Conservation (phyloP, 1,140 invertebrate species). For the Anoplolepis gracilipes region DNA sequence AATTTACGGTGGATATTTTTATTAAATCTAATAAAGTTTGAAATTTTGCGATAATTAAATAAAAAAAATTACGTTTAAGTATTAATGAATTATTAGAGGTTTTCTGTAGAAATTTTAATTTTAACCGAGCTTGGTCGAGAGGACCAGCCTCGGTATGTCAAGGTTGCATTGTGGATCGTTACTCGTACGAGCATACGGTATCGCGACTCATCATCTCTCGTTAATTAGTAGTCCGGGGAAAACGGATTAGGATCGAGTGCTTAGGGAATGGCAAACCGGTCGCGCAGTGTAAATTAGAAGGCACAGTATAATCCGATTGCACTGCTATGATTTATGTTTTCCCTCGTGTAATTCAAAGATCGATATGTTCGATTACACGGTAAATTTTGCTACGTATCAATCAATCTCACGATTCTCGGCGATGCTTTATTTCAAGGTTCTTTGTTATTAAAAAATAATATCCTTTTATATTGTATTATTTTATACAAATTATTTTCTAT, state of each 20-base stretch:
- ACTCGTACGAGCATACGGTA: conserved; percentile 1
- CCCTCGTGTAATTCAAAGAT: conserved; percentile 3
- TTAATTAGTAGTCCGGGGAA: conserved; percentile 39
- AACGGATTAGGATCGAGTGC: conserved; percentile 48
- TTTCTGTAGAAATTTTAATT: conserved; percentile 21
- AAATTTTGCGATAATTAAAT: background rate
- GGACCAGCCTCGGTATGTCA: conserved; percentile 8
- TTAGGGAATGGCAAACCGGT: conserved; percentile 30
- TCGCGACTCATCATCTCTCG: conserved; percentile 28
- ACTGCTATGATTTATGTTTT: conserved; percentile 7
- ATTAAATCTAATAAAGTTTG: background rate
- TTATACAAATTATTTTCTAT: no score
- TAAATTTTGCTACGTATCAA: background rate
- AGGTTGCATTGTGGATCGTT: conserved; percentile 23
- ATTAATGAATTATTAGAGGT: background rate
- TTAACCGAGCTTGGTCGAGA: background rate
- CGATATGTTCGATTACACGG: background rate
- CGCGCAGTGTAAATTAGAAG: conserved; percentile 48
- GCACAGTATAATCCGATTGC: conserved; percentile 30
- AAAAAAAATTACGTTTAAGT: background rate
- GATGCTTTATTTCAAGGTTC: background rate
- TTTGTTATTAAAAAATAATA: background rate
- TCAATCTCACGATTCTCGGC: background rate
- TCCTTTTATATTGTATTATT: background rate
- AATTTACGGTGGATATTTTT: background rate